Conservation (phyloP, 2,888 invertebrate species). For the Silvanus unidentatus region DNA sequence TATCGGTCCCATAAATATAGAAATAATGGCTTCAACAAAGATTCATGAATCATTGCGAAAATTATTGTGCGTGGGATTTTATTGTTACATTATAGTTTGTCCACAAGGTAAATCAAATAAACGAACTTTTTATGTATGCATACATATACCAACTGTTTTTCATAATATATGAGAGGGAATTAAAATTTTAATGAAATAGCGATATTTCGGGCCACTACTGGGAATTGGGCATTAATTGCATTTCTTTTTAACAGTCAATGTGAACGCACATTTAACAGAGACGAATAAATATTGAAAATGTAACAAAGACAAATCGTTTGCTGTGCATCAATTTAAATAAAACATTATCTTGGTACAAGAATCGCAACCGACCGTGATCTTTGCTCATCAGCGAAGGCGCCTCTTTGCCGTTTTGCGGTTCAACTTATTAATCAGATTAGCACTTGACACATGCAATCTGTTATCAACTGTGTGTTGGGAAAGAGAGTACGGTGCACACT, state of each 20-base stretch:
- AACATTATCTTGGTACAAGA: background rate
- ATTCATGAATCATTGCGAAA: conserved; percentile 24
- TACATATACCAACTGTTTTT: background rate
- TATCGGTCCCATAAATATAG: conserved; percentile 27
- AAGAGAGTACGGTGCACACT: background rate
- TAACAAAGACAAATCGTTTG: conserved; percentile 2
- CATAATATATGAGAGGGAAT: too few species aligned
- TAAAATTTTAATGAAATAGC: too few species aligned
- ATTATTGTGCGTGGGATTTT: conserved; percentile 28
- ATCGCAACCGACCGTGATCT: background rate
- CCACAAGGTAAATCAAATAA: conserved; percentile 20
- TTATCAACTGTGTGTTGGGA: background rate
- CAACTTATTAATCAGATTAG: conserved; percentile 1
- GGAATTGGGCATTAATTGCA: too few species aligned
- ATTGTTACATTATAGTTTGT: conserved; percentile 26
- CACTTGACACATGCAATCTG: conserved; percentile 1
- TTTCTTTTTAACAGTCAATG: too few species aligned
- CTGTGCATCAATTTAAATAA: background rate
- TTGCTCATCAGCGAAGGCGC: conserved; percentile 1
- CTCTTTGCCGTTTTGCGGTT: background rate
- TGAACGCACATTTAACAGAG: too few species aligned
- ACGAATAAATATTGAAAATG: background rate
- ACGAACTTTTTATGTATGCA: conserved; percentile 1
- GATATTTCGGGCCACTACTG: too few species aligned
- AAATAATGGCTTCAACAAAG: conserved; percentile 24